Evolutionary conservation across 23 tunicate species (phyloP), one percentile per base, ranked within the genome.

Genomic region (Clavelina lepadiformis): DNA sequence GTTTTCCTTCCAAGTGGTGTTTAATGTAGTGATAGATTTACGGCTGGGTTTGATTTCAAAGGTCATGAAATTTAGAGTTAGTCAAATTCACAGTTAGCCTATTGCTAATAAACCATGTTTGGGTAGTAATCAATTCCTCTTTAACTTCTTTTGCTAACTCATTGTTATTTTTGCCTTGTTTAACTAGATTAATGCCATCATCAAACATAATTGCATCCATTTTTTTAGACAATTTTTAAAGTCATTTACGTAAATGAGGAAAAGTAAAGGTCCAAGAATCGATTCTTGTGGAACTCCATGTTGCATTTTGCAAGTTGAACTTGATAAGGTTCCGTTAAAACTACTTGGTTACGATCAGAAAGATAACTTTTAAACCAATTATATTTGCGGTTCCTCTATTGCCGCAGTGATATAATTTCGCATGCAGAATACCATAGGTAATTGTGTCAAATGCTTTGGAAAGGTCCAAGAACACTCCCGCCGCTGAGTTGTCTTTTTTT

Each of bases 381-480:
- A 32, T 51, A n/a, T n/a, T 11, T 8, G 74, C 74, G 3, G 25
- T 52, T 1, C 74, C 74, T 19, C 74, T 38, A 8, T 51, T 51
- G 31, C 74, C 74, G 29, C 54, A 68, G 15, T 67, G 21, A 4
- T 47, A 46, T n/a, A 67, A 35, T 67, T 67, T 67, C 15, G 7
- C n/a, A 5, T 25, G 61, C 5, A 67, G n/a, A 2, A 68, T 51
- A 30, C 27, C 3, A 31, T 68, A 61, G 34, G 51, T 61, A 68
- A 68, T 52, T 3, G 61, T 50, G 45, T 50, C 61, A 51, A 68
- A 68, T 29, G 73, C 73, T 47, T 68, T 68, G 2, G 74, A 68
- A 2, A 68, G 34, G 36, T 50, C 74, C 31, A 68, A 3, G 49
- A 68, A 68, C 8, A 51, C 60, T 5, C 74, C 74, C 21, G 52